Conservation (phyloP, 2,888 invertebrate species). For the Tinea pellionella region DNA sequence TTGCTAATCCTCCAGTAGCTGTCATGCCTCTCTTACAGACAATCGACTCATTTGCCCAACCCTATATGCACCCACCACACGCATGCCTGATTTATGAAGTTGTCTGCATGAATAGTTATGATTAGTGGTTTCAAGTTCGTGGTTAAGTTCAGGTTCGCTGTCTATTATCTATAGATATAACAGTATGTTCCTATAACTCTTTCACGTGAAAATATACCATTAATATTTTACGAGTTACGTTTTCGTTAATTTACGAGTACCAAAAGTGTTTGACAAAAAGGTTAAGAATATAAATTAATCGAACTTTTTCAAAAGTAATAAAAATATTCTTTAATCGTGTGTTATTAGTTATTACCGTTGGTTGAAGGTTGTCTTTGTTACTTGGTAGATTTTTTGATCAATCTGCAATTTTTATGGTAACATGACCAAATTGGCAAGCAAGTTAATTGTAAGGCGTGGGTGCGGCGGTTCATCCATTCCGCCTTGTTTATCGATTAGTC, state of each 20-base stretch:
- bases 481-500: conserved; percentile 64
- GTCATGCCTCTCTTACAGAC: conserved; percentile 14
- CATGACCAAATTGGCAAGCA: conserved; percentile 41
- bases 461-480: conserved; percentile 50
- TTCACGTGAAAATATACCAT: too few relatives aligned
- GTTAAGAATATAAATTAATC: too few relatives aligned
- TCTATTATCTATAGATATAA: too few relatives aligned
- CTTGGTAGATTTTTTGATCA: neutral
- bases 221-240: too few relatives aligned
- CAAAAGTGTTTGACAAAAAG: too few relatives aligned
- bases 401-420: conserved; percentile 36
- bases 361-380: neutral
- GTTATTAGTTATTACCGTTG: too few relatives aligned
- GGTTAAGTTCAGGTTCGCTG: neutral
- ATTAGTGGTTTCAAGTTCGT: conserved; percentile 1
- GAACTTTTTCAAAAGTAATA: too few relatives aligned
- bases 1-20: conserved; percentile 34
- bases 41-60: conserved; percentile 15
- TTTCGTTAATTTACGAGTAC: too few relatives aligned
- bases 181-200: too few relatives aligned
- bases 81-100: conserved; percentile 15
- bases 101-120: conserved; percentile 5
- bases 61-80: conserved; percentile 16
- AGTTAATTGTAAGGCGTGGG: conserved; percentile 53
- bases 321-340: conserved; percentile 2